A percentile compares a stretch with the other conserved stretches of the same genome.
Conservation (phyloP, 2,113 vertebrate species). For the Callithrix jacchus region DNA sequence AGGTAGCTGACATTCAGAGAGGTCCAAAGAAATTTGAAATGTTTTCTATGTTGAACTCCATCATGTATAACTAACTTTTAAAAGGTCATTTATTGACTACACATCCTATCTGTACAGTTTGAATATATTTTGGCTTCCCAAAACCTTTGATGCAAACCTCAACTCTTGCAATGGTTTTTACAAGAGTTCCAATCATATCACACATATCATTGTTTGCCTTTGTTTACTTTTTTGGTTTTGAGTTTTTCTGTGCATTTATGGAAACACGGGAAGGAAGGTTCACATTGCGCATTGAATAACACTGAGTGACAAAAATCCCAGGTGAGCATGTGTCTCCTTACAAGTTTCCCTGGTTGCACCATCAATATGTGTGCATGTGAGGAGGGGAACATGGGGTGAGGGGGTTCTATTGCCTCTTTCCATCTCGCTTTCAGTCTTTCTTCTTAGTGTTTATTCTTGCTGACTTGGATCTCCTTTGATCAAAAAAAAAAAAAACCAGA, state of each 20-base stretch:
- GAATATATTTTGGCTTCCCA: background rate
- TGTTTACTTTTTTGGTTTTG: background rate
- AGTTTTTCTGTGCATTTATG: background rate
- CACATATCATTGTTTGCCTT: background rate
- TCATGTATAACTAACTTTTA: slow-evolving; percentile 1
- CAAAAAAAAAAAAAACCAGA: background rate
- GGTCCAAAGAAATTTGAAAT: background rate
- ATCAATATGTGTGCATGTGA: background rate
- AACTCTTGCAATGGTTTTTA: background rate
- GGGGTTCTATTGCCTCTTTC: background rate
- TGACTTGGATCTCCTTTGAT: background rate
- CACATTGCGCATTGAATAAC: background rate
- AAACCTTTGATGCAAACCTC: background rate
- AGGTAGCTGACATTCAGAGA: background rate
- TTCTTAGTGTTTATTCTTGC: background rate
- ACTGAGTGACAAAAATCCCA: slow-evolving; percentile 6
- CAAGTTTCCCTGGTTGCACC: background rate
- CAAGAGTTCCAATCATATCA: background rate
- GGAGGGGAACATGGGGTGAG: background rate
- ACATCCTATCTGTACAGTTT: background rate
- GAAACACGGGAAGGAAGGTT: background rate
- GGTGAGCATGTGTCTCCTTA: background rate
- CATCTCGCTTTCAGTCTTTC: background rate
- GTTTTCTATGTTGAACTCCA: background rate
- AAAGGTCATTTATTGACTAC: background rate